phyloP scores from a whole-genome alignment of 2,888 invertebrate genomes.

The Epiperipatus broadwayi region DNA sequence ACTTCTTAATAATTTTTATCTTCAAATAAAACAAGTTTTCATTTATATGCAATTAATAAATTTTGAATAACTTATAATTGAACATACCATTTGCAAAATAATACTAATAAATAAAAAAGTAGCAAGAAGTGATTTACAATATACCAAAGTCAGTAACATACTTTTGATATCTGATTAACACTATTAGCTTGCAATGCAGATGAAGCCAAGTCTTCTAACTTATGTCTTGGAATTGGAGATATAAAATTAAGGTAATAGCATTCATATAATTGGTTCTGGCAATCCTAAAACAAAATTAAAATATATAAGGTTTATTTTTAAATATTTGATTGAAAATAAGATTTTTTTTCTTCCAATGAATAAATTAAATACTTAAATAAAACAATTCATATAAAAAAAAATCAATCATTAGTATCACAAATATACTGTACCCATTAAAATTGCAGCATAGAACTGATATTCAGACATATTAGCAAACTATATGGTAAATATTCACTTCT shows the following conservation, averaged over 20 bases:
- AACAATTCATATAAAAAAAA: constrained; percentile 8
- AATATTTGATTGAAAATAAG: too few relatives aligned
- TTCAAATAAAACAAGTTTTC: too few relatives aligned
- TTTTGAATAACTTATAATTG: not conserved
- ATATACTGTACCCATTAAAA: too few relatives aligned
- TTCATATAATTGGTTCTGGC: constrained; percentile 63
- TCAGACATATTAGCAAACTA: too few relatives aligned
- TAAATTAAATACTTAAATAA: constrained; percentile 1
- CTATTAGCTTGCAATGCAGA: constrained; percentile 74
- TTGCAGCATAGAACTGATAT: too few relatives aligned
- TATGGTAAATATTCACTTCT: too few relatives aligned
- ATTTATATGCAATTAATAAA: too few relatives aligned
- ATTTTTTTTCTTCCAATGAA: too few relatives aligned
- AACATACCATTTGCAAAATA: not conserved
- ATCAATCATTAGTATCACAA: too few relatives aligned
- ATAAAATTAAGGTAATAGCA: constrained; percentile 90
- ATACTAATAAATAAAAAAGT: not conserved
- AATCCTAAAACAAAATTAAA: constrained; percentile 27
- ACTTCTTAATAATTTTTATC: too few relatives aligned
- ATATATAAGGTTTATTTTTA: too few relatives aligned
- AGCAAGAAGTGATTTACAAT: not conserved
- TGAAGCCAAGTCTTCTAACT: constrained; percentile 82
- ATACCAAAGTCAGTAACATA: constrained; percentile 23
- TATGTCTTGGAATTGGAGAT: constrained; percentile 71
- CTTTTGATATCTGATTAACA: constrained; percentile 77